Base-by-base conservation (phyloP, 64 coral and sea anemone genomes). In the Actinia equina region DNA sequence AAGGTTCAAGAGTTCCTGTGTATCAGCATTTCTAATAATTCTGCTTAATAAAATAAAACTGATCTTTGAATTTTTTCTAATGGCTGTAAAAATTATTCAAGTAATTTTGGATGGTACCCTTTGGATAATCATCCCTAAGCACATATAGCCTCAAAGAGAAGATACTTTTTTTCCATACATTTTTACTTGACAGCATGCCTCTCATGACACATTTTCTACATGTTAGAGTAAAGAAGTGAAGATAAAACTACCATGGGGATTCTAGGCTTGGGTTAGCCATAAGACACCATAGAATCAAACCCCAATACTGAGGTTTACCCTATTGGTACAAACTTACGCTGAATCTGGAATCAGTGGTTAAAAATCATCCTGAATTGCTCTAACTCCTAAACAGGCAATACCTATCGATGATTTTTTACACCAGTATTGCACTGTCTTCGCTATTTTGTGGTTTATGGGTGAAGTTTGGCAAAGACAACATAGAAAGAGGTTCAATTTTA, bases 391-490 rank as follows among this genome's bases (percentile, higher is more conserved):
- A 30, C 69, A 74, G n/a, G 69, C 26, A 74, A 8, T 74, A 42
- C 22, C 69, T 74, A 74, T 74, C 59, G 88, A 92, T 92, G 82
- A 87, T 79, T 25, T 37, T 67, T 15, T 74, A 82, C 74, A 51
- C 85, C 85, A 82, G 86, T 92, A 53, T 62, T 57, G 64, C 56
- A 88, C 76, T 56, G 67, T 19, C 30, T 44, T 54, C 44, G 60
- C 43, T 88, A 87, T 82, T 69, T 55, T 92, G 91, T 92, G 91
- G 91, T 92, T 88, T 77, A 43, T 17, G 65, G 91, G 86, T 77
- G 44, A 88, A 92, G 25, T 61, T 88, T 92, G 62, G 80, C 58
- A 85, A 52, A 49, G 83, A 54, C 86, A 92, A 58, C 77, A 77
- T 49, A 62, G 69, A 71, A 82, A 53, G 52, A 77, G 80, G 64